Conservation (phyloP, 2,797 vertebrate genomes). For the Acrossocheilus wenchowensis region DNA sequence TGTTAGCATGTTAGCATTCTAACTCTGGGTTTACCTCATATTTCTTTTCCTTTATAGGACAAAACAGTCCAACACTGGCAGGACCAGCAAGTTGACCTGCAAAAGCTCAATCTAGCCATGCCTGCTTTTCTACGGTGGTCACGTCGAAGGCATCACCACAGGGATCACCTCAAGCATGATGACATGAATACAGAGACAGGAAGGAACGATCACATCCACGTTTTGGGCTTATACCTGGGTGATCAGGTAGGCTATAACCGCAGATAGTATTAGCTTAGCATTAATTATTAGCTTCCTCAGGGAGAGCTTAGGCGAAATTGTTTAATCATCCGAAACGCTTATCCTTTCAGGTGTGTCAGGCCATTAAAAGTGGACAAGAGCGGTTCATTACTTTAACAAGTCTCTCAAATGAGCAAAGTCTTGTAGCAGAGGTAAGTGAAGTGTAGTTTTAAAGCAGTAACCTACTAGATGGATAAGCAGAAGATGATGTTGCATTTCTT, state of each 20-base stretch:
- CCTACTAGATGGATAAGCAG: neutral
- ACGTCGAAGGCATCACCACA: neutral
- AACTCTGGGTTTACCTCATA: neutral
- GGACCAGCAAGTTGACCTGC: slow-evolving; percentile 20
- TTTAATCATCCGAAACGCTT: slow-evolving; percentile 20
- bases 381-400: slow-evolving; percentile 43
- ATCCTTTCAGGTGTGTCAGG: slow-evolving; percentile 50
- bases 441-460: neutral
- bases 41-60: slow-evolving; percentile 31
- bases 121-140: slow-evolving; percentile 28
- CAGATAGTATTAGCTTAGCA: neutral
- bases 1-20: neutral
- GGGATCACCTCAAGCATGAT: neutral
- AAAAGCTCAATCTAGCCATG: slow-evolving; percentile 46
- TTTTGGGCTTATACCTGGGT: slow-evolving; percentile 34
- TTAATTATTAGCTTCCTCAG: neutral
- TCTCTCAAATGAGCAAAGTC: slow-evolving; percentile 15
- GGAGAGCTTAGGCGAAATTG: neutral
- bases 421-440: slow-evolving; percentile 45
- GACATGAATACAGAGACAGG: slow-evolving; percentile 6
- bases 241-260: slow-evolving; percentile 37
- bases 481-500: neutral
- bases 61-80: slow-evolving; percentile 40
- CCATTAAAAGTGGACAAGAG: slow-evolving; percentile 46
- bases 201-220: slow-evolving; percentile 21